Conservation (phyloP, 2,797 vertebrate species). For the Leuciscus waleckii region DNA sequence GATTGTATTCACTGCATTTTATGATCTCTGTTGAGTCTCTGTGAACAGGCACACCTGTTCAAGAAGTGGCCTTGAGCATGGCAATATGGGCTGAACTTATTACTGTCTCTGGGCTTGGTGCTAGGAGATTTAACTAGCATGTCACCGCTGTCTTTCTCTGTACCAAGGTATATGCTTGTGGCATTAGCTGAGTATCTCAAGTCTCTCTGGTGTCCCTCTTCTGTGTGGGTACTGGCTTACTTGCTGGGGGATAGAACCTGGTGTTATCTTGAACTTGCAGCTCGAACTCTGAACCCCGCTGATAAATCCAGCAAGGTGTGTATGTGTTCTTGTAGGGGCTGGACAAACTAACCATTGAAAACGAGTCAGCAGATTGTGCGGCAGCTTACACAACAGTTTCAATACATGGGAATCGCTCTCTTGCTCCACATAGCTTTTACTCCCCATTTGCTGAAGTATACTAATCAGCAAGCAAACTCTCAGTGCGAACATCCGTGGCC, state of each 20-base stretch:
- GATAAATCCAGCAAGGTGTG: not conserved
- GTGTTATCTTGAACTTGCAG: not conserved
- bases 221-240: not conserved
- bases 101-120: not conserved
- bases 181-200: not conserved
- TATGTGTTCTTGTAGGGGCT: too few species aligned
- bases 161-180: not conserved
- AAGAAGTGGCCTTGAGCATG: not conserved
- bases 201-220: not conserved
- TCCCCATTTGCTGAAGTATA: too few species aligned
- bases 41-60: slow-evolving; percentile 1
- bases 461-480: too few species aligned
- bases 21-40: not conserved
- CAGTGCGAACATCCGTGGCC: too few species aligned
- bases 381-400: too few species aligned
- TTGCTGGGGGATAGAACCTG: not conserved
- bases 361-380: too few species aligned
- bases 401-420: too few species aligned
- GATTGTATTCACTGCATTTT: not conserved
- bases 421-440: too few species aligned
- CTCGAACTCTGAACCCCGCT: too few species aligned
- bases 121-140: too few species aligned
- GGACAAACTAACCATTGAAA: too few species aligned
- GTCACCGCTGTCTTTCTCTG: not conserved
- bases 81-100: not conserved